Base-by-base conservation (phyloP, 2,113 vertebrate genomes). In the Etheostoma cragini region DNA sequence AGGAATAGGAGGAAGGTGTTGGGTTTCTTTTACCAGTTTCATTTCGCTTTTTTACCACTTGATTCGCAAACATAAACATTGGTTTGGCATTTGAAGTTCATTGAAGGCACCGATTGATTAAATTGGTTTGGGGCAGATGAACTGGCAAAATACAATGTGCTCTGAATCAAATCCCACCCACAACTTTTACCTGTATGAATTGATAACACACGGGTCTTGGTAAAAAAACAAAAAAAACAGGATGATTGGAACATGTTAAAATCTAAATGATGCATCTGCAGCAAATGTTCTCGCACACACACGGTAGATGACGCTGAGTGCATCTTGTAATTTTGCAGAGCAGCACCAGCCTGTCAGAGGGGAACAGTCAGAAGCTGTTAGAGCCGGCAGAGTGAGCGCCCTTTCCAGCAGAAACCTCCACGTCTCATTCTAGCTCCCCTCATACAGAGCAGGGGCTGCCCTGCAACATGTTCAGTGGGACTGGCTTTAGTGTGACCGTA, bases 91-190 rank as follows among this genome's bases (percentile, higher is more conserved):
- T 85, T 84, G 52, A 88, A 85, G 85, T 82, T 83, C 65, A 83
- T 45, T 83, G 73, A 72, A 83, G 78, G 71, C 64, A 57, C 46
- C 1, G 17, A 58, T 80, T 90, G 84, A 89, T 87, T 90, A 82
- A 89, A 87, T 91, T 71, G 64, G 49, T 76, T 33, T 66, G 58
- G 47, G 47, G 19, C 1, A 68, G 69, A 74, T 57, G 66, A 63
- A 72, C 62, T 52, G 10, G 19, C 57, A 6, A 73, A 74, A 80
- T 56, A 35, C 30, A 66, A n/a, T 42, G 15, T 65, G 19, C 57
- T 49, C 26, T 15, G 61, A 73, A 82, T 79, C 45, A 72, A 76
- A 80, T 79, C 56, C 63, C 60, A 22, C 30, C 35, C n/a, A 54
- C 62, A 52, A 16, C 0, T 0, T 45, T 52, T 35, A 14, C 22